Conservation (phyloP, 2,797 vertebrate genomes). For the Balearica regulorum region DNA sequence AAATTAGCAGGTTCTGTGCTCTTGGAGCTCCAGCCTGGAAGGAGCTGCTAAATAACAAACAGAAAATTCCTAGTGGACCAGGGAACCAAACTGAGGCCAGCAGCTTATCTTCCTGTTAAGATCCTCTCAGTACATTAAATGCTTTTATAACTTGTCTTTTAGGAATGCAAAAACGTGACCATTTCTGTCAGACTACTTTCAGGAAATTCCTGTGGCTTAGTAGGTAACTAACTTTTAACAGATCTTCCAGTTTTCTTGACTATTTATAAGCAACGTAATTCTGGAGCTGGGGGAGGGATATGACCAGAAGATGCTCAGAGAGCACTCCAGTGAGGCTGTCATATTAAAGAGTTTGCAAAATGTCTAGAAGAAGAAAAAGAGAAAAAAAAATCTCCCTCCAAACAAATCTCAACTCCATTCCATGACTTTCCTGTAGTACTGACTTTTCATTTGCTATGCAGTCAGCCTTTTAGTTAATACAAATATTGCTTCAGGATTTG, state of each 20-base stretch:
- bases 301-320: background rate
- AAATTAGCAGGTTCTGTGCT: background rate
- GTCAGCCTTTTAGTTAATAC: constrained; percentile 20
- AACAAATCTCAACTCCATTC: background rate
- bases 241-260: background rate
- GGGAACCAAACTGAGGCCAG: background rate
- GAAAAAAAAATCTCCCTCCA: background rate
- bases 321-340: background rate
- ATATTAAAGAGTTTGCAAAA: background rate
- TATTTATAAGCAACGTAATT: background rate
- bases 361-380: background rate
- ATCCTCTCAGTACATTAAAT: background rate
- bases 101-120: background rate
- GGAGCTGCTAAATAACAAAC: background rate
- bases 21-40: background rate
- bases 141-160: background rate
- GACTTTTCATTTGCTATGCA: constrained; percentile 21
- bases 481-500: constrained; percentile 60
- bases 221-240: background rate
- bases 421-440: background rate
- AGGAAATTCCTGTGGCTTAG: background rate
- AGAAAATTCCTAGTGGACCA: background rate
- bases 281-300: background rate
- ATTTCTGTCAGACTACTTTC: background rate
- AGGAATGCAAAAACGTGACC: background rate